A percentile compares a stretch with the other conserved stretches of the same genome.
Evolutionary conservation across 2,113 vertebrate species (phyloP).

Genomic region (Propithecus coquereli): DNA sequence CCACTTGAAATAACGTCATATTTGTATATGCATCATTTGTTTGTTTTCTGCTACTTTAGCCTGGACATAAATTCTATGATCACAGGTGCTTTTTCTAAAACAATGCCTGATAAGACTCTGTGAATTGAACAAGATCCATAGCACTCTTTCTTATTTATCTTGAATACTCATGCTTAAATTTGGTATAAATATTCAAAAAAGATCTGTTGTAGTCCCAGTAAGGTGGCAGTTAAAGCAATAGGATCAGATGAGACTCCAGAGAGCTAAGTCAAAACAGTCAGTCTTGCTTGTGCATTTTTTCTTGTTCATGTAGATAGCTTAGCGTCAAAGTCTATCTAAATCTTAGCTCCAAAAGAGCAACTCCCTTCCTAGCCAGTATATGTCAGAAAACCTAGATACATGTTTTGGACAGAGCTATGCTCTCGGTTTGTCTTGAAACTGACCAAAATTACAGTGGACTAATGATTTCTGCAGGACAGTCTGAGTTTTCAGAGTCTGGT

Average conservation of each 20-base stretch:
- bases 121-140: background rate
- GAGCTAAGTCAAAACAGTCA: background rate
- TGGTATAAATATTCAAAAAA: background rate
- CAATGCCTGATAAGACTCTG: background rate
- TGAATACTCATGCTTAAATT: background rate
- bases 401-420: background rate
- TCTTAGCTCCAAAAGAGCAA: background rate
- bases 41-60: background rate
- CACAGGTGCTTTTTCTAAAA: background rate
- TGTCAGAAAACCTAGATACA: background rate
- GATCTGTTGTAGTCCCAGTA: background rate
- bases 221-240: background rate
- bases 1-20: background rate
- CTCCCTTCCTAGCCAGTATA: background rate
- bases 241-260: background rate
- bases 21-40: background rate
- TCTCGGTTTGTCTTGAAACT: background rate
- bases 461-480: conserved; percentile 56
- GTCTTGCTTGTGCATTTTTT: background rate
- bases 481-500: conserved; percentile 2
- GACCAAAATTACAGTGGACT: background rate
- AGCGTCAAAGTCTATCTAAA: background rate
- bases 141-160: background rate
- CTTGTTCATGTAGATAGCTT: background rate
- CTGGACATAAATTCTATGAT: background rate